These are phyloP conservation scores for Cepaea hortensis DNA, from an alignment of 2,888 invertebrate species.

Conservation along the genomic window DNA sequence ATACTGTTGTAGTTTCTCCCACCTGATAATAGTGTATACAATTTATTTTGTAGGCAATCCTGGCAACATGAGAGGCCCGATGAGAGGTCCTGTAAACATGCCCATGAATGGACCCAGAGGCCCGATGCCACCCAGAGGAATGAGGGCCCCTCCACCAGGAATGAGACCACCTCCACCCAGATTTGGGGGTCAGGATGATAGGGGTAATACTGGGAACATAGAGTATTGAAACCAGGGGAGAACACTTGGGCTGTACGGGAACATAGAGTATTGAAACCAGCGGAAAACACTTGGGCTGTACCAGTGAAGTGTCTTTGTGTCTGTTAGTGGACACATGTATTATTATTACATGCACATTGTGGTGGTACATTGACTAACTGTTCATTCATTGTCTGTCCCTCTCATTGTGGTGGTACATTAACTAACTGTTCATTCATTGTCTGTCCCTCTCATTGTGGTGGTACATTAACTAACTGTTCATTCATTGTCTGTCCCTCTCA, in stretches of 20 bases:
- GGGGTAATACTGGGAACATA: constrained; percentile 37
- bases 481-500: too few species aligned
- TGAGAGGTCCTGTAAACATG: constrained; percentile 49
- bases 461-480: too few species aligned
- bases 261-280: constrained; percentile 39
- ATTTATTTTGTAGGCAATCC: constrained; percentile 13
- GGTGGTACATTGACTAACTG: too few species aligned
- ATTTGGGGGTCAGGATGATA: constrained; percentile 27
- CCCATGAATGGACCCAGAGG: constrained; percentile 54
- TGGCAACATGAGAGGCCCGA: constrained; percentile 57
- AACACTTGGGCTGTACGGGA: not conserved
- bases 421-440: too few species aligned
- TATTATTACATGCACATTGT: too few species aligned
- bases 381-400: too few species aligned
- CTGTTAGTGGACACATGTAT: too few species aligned
- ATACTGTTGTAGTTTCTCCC: too few species aligned
- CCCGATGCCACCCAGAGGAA: constrained; percentile 55
- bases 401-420: too few species aligned
- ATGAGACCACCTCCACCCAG: constrained; percentile 60
- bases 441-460: too few species aligned
- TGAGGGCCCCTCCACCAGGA: constrained; percentile 58
- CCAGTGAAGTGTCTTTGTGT: too few species aligned
- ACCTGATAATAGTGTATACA: not conserved
- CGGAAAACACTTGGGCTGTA: too few species aligned
- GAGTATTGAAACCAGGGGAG: constrained; percentile 29